These are phyloP conservation scores for Scarus forsteni DNA, from an alignment of 2,797 vertebrate genomes.

Conservation along the genomic window DNA sequence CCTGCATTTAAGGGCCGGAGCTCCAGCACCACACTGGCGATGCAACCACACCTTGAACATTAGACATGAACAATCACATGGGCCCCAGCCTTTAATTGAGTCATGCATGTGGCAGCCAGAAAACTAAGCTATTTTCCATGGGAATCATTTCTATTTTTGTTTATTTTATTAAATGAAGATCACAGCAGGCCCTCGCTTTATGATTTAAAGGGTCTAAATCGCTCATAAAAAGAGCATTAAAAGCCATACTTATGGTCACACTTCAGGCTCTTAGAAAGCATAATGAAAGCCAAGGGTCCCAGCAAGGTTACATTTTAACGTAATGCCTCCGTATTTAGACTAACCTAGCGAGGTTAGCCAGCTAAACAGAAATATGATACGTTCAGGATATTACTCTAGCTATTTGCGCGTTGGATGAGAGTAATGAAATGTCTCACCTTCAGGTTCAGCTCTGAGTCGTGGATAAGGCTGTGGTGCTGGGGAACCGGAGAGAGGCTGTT, in stretches of 20 bases:
- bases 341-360: conserved; percentile 75
- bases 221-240: conserved; percentile 1
- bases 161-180: conserved; percentile 6
- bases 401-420: conserved; percentile 73
- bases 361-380: conserved; percentile 80
- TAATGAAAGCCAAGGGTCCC: conserved; percentile 12
- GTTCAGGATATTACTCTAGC: conserved; percentile 69
- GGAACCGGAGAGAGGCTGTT: conserved; percentile 60
- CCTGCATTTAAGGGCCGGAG: conserved; percentile 52
- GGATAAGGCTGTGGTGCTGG: conserved; percentile 60
- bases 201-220: conserved; percentile 25
- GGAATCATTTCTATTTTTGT: background rate
- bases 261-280: conserved; percentile 40
- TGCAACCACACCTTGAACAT: conserved; percentile 81
- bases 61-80: conserved; percentile 66
- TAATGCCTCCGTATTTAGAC: conserved; percentile 74
- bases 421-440: conserved; percentile 83
- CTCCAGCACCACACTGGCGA: conserved; percentile 44
- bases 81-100: conserved; percentile 59
- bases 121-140: background rate
- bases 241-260: conserved; percentile 28
- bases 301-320: conserved; percentile 61
- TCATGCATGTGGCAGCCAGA: conserved; percentile 35
- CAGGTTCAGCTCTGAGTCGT: conserved; percentile 68
- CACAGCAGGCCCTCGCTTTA: background rate